Evolutionary conservation across 2,888 invertebrate species (phyloP).

Genomic region (Nymphalis urticae): DNA sequence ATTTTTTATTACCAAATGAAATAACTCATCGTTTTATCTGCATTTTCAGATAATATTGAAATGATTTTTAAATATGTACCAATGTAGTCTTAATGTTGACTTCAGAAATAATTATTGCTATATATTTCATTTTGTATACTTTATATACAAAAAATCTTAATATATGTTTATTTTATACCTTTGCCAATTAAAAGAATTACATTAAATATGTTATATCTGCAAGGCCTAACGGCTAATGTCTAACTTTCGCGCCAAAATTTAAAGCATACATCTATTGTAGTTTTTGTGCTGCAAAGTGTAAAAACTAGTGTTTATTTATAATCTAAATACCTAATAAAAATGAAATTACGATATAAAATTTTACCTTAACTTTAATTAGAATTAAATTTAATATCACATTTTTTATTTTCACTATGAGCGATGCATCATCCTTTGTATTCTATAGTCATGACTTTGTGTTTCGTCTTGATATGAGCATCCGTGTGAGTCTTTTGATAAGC

Average conservation of each 20-base stretch:
- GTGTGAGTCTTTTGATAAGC: slow-evolving; percentile 79
- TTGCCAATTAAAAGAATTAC: no score
- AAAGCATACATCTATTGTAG: background rate
- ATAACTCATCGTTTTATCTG: no score
- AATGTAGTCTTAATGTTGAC: no score
- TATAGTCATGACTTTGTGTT: slow-evolving; percentile 80
- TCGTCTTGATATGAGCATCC: slow-evolving; percentile 77
- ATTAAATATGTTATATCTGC: no score
- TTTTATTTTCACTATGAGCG: slow-evolving; percentile 41
- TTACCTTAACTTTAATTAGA: slow-evolving; percentile 40
- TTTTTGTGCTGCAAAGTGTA: background rate
- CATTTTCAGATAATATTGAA: no score
- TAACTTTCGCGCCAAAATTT: slow-evolving; percentile 19
- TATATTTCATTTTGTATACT: no score
- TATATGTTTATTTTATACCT: no score
- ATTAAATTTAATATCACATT: slow-evolving; percentile 76
- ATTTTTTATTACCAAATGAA: no score
- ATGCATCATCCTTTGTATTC: slow-evolving; percentile 77
- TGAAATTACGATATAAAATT: slow-evolving; percentile 32
- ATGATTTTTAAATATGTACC: no score
- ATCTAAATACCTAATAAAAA: slow-evolving; percentile 19
- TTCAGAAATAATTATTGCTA: no score
- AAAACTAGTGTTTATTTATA: background rate
- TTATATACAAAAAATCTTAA: no score
- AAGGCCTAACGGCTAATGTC: no score